Conservation (phyloP, 2,113 vertebrate species). For the Empidonax traillii region DNA sequence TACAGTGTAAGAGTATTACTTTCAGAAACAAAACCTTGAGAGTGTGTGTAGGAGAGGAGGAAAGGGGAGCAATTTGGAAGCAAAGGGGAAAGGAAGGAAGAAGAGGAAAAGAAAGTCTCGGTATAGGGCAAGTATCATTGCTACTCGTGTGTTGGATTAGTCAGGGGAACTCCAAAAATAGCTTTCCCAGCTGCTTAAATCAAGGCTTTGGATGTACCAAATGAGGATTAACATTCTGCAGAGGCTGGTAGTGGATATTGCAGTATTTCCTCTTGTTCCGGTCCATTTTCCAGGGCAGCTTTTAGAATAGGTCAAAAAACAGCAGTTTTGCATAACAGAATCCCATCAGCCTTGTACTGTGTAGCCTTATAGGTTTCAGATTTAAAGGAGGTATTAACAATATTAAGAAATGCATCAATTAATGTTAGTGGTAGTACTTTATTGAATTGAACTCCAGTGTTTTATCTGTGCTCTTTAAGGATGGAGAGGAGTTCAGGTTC, state of each 20-base stretch:
- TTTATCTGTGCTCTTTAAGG: neutral
- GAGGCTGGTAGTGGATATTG: neutral
- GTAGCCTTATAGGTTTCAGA: neutral
- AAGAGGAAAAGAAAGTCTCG: neutral
- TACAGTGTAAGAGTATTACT: neutral
- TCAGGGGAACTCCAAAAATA: constrained; percentile 36
- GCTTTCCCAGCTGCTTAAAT: constrained; percentile 17
- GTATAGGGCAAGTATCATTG: neutral
- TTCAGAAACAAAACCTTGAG: neutral
- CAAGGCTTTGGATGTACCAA: neutral
- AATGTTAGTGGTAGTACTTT: neutral
- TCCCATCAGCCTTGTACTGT: neutral
- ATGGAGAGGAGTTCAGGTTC: neutral
- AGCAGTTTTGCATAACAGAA: neutral
- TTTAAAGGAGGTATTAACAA: neutral
- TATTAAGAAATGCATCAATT: neutral
- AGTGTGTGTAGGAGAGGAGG: neutral
- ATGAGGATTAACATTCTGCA: constrained; percentile 30
- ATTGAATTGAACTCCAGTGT: neutral
- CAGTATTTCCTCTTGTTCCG: constrained; percentile 11
- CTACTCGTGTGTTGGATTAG: constrained; percentile 25
- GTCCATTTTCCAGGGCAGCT: neutral
- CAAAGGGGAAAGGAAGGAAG: neutral
- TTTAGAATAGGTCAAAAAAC: neutral
- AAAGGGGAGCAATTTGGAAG: neutral